Conservation (phyloP, 1,140 invertebrate genomes). For the Anthonomus grandis region DNA sequence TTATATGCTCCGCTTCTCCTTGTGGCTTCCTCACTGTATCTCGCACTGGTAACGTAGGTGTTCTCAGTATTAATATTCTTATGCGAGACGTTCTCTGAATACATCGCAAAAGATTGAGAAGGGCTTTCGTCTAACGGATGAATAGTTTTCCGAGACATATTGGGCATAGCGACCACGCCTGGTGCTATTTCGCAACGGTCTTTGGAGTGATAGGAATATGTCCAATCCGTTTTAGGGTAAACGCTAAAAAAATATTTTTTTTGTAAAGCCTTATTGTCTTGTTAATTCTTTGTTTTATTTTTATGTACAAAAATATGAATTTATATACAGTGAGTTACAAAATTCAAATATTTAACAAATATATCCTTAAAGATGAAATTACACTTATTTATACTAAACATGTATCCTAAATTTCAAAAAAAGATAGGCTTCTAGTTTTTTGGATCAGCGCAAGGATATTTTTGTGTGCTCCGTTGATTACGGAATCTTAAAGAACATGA, state of each 20-base stretch:
- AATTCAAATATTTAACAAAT: too few relatives aligned
- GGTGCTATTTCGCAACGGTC: slow-evolving; percentile 73
- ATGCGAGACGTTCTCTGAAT: slow-evolving; percentile 27
- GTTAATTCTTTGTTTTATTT: background rate
- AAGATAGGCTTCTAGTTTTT: too few relatives aligned
- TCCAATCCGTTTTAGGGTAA: slow-evolving; percentile 80
- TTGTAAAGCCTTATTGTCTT: background rate
- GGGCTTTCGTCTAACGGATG: slow-evolving; percentile 28
- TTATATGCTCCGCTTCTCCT: slow-evolving; percentile 11
- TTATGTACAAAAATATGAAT: background rate
- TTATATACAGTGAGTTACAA: background rate
- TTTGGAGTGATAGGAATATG: slow-evolving; percentile 70
- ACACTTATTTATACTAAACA: too few relatives aligned
- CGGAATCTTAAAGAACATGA: background rate
- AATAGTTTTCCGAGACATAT: slow-evolving; percentile 70
- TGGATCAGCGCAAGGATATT: too few relatives aligned
- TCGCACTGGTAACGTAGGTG: background rate
- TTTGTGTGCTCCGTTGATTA: too few relatives aligned
- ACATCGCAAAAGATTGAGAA: slow-evolving; percentile 1
- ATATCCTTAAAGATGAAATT: too few relatives aligned
- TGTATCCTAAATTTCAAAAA: too few relatives aligned
- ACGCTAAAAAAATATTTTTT: slow-evolving; percentile 55
- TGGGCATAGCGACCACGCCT: slow-evolving; percentile 73
- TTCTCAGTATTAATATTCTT: slow-evolving; percentile 41
- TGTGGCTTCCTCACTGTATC: background rate